Evolutionary conservation across 2,888 invertebrate species (phyloP), one percentile per base, ranked within the genome.

Genomic region (Deroplatys truncata): DNA sequence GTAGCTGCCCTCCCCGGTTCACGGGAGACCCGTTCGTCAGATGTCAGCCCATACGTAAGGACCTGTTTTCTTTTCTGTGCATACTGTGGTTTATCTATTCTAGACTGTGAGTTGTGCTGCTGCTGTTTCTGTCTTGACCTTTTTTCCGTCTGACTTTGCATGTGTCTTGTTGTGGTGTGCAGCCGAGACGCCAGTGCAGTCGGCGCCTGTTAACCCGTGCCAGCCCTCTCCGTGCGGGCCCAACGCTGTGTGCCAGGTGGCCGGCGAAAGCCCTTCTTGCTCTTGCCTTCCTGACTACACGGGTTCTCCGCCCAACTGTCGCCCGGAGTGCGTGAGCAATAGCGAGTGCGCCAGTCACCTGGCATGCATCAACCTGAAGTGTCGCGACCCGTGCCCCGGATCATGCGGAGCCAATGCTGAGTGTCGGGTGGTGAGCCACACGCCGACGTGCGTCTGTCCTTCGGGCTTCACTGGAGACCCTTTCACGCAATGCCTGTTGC

Each of bases 251-350:
- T 95, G 95, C 95, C 96, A 88, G 95, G 95, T 91, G 98, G 97
- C 92, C 94, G 97, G 88, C 98, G 98, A 84, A 95, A 95, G 88
- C 97, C 98, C 90, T 97, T 92, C 86, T 91, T 97, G 97, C 92
- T 95, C 95, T 87, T 97, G 97, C 92, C 92, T 95, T 91, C 94
- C 95, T 89, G 95, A 95, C 89, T 97, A 95, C 92, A 94, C 96
- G 90, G 97, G 97, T 89, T 94, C 95, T n/a, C 97, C 97, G 72
- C 97, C 97, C 56, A 96, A 97, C 92, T 97, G 97, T 92, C 94
- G 96, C 92, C 97, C 97, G 10, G 96, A 97, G 93, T 97, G 97
- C 92, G 95, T 92, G 25, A 94, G 95, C 2, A 97, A 95, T 93
- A 94, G 96, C 56, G 97, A 97, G 93, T 97, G 97, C 92, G 92